Conservation (phyloP, 1,140 invertebrate genomes). For the Tigriopus japonicus region DNA sequence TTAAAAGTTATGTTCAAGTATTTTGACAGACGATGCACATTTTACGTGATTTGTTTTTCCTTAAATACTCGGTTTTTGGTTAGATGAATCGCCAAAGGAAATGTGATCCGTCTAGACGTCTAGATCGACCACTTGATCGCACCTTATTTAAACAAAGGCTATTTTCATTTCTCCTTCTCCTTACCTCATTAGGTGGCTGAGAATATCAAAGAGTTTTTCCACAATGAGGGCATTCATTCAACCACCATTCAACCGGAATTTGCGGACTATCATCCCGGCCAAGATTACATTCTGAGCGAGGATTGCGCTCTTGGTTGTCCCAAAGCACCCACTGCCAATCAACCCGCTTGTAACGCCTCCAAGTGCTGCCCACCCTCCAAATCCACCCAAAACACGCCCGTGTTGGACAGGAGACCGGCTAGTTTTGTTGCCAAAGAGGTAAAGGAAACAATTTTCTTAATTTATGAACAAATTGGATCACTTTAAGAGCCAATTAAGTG, state of each 20-base stretch:
- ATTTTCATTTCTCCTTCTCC: slow-evolving; percentile 17
- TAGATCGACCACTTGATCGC: no score
- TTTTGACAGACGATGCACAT: no score
- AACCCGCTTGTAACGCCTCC: background rate
- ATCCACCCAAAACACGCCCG: background rate
- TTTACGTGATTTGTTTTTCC: no score
- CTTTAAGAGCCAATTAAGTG: background rate
- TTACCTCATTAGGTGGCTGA: slow-evolving; percentile 49
- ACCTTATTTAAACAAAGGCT: background rate
- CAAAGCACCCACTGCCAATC: background rate
- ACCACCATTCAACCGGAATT: slow-evolving; percentile 90
- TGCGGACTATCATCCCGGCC: slow-evolving; percentile 39
- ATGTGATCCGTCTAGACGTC: no score
- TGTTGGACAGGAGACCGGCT: background rate
- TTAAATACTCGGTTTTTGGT: no score
- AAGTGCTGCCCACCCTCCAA: slow-evolving; percentile 5
- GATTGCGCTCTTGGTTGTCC: slow-evolving; percentile 9
- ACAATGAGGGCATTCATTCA: slow-evolving; percentile 75
- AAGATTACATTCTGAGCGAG: background rate
- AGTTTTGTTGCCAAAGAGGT: background rate
- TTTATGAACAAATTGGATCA: background rate
- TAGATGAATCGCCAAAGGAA: no score
- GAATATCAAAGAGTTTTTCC: slow-evolving; percentile 85
- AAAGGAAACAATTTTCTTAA: background rate
- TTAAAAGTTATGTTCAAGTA: no score